Evolutionary conservation across 2,888 invertebrate genomes (phyloP).

Genomic region (Aspidiotus destructor): DNA sequence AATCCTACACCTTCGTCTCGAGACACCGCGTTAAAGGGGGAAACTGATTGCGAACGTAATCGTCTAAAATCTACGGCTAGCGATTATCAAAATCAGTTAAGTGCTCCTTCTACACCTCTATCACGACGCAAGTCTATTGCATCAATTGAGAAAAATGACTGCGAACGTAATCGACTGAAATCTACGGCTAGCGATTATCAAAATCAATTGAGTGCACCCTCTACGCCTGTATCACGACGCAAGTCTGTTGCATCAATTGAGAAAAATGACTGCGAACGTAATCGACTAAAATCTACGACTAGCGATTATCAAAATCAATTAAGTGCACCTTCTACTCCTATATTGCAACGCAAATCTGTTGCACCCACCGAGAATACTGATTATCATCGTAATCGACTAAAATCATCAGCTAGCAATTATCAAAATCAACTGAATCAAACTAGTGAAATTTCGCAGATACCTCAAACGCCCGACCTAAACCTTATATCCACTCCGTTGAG

Average conservation of each 20-base stretch:
- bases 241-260: not conserved
- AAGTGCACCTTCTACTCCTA: not conserved
- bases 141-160: not conserved
- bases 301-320: slow-evolving; percentile 15
- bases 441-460: too few species aligned
- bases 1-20: not conserved
- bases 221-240: not conserved
- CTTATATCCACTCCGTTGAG: not conserved
- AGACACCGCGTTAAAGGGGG: not conserved
- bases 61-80: slow-evolving; percentile 11
- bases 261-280: slow-evolving; percentile 13
- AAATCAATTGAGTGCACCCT: not conserved
- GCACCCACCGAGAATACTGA: too few species aligned
- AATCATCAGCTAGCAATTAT: slow-evolving; percentile 12
- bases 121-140: not conserved
- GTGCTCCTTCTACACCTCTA: not conserved
- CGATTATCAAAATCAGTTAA: slow-evolving; percentile 19
- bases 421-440: slow-evolving; percentile 9
- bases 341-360: too few species aligned
- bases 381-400: slow-evolving; percentile 1
- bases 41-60: slow-evolving; percentile 12
- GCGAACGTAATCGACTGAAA: not conserved
- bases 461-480: too few species aligned
- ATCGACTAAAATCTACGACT: slow-evolving; percentile 11
- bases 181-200: not conserved